Evolutionary conservation across 2,888 invertebrate species (phyloP), one percentile per base, ranked within the genome.

Genomic region (Camponotus fellah): DNA sequence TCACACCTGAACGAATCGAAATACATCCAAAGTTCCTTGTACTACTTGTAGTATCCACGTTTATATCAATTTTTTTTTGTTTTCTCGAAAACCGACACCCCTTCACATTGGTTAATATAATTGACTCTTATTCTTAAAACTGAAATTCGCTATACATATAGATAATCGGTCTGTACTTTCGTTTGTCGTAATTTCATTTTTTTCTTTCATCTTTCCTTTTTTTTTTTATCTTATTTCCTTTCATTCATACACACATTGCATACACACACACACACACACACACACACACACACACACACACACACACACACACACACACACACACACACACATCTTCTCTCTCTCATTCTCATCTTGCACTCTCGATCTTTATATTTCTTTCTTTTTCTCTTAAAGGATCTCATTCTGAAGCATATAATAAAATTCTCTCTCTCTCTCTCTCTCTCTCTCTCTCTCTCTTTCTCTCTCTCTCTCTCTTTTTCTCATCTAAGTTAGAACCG

Each of bases 1-100:
- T 89, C 87, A 88, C 90, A 88, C 83, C 84, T 81, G 87, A 89
- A 88, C 88, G 89, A 89, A 90, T 85, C 85, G 77, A 88, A 88
- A 87, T 85, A 87, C 88, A 90, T 89, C 85, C 85, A 90, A 84
- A 85, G 76, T 85, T 82, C 68, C 69, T 64, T 85, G 72, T 86
- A 85, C 83, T 87, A 83, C 71, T 72, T 32, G 69, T 82, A 88
- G 53, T 66, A 69, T 83, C 74, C 88, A 83, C 82, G 82, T 87
- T 83, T 83, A 86, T 83, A 83, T 80, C 81, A 66, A 82, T 85
- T 77, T 37, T 71, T 72, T 77, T 60, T 82, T 62, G n/a, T 80
- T 71, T 68, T 69, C 60, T 76, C 40, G 53, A 49, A 82, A 76
- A 83, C 79, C 81, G 75, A 76, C 85, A 85, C 37, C 21, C 69